Conservation (phyloP, 1,140 invertebrate genomes). For the Cherax destructor region DNA sequence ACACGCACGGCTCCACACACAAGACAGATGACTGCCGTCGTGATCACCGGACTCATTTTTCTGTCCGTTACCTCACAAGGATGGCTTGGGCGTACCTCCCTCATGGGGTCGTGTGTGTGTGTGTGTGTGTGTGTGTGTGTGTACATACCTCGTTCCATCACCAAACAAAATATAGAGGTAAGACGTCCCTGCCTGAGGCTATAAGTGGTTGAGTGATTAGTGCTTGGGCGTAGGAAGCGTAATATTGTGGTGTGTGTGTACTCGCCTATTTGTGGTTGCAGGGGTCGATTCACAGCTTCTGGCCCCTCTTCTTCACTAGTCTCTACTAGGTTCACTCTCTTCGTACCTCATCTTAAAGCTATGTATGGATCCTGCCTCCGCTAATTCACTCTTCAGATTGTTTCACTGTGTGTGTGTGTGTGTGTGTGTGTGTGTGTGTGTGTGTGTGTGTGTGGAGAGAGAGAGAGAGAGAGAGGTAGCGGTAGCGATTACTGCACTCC, state of each 20-base stretch:
- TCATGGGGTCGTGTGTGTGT: too few species aligned
- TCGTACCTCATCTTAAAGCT: too few species aligned
- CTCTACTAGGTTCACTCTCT: too few species aligned
- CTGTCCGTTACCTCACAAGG: not conserved
- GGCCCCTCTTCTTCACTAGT: too few species aligned
- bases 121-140: not conserved
- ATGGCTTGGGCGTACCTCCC: not conserved
- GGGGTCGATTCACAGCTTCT: too few species aligned
- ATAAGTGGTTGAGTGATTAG: not conserved
- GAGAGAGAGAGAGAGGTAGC: too few species aligned
- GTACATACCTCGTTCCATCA: not conserved
- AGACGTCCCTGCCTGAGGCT: not conserved
- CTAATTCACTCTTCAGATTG: too few species aligned
- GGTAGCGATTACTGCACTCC: not conserved
- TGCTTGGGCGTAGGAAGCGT: slow-evolving; percentile 26
- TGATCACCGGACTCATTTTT: slow-evolving; percentile 18
- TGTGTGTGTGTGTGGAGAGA: too few species aligned
- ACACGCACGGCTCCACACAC: not conserved
- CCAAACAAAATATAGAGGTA: not conserved
- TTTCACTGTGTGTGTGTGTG: too few species aligned
- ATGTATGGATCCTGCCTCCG: too few species aligned
- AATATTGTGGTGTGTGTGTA: slow-evolving; percentile 7
- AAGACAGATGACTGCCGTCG: slow-evolving; percentile 29
- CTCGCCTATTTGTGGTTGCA: too few species aligned
- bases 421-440: too few species aligned